Evolutionary conservation across 2,797 vertebrate genomes (phyloP).

Genomic region (Acropternis orthonyx): DNA sequence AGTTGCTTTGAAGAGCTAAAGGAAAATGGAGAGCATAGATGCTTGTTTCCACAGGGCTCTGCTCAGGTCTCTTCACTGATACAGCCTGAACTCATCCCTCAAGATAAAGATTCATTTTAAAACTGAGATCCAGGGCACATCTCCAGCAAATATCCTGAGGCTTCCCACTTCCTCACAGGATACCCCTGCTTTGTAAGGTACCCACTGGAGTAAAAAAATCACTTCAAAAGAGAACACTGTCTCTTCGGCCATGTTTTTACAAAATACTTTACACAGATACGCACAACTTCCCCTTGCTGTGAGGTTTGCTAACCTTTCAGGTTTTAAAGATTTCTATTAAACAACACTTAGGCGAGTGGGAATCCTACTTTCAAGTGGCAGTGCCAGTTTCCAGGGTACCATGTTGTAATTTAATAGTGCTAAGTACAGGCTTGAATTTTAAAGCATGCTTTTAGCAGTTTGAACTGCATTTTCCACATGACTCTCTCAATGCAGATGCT

Average conservation of each 20-base stretch:
- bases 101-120: background rate
- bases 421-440: slow-evolving; percentile 15
- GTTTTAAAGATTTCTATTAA: background rate
- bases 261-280: background rate
- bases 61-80: background rate
- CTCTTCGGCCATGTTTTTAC: background rate
- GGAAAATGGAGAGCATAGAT: background rate
- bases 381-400: background rate
- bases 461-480: background rate
- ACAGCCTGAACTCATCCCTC: background rate
- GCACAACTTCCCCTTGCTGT: background rate
- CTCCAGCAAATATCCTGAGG: background rate
- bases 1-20: background rate
- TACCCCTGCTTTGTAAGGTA: background rate
- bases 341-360: background rate
- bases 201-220: background rate
- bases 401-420: background rate
- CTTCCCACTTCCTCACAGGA: background rate
- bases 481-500: background rate
- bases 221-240: background rate
- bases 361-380: background rate
- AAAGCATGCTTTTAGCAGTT: slow-evolving; percentile 20
- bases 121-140: background rate
- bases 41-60: background rate
- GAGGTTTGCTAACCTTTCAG: background rate